A percentile compares a stretch with the other conserved stretches of the same genome.
Conservation (phyloP, 2,888 invertebrate species). For the Philonicus albiceps region DNA sequence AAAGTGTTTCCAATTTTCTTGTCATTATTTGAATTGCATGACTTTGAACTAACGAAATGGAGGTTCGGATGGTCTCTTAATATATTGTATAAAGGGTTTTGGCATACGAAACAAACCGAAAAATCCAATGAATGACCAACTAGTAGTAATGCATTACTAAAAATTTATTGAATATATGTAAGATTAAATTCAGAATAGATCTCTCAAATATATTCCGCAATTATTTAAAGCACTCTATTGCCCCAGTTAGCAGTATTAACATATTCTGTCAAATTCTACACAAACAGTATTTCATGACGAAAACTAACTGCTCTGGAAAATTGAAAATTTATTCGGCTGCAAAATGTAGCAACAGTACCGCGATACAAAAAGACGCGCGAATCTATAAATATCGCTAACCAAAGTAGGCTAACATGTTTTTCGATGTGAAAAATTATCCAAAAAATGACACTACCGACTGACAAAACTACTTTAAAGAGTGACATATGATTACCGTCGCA, state of each 20-base stretch:
- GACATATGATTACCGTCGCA: constrained; percentile 20
- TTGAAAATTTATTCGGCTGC: not conserved
- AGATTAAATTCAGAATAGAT: no score
- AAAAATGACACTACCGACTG: constrained; percentile 5
- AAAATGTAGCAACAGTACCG: not conserved
- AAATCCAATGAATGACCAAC: no score
- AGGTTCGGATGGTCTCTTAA: not conserved
- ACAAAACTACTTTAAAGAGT: constrained; percentile 18
- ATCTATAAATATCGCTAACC: not conserved
- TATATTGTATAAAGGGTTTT: not conserved
- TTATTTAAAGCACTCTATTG: no score
- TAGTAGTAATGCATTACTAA: no score
- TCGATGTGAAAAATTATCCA: not conserved
- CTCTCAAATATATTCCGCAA: no score
- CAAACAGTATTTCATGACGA: not conserved
- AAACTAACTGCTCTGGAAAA: not conserved
- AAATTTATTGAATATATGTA: no score
- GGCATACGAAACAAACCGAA: not conserved
- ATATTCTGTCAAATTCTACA: not conserved
- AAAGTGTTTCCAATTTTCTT: not conserved
- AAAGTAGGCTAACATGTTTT: not conserved
- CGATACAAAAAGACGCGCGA: not conserved
- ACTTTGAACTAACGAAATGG: not conserved
- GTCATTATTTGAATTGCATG: not conserved
- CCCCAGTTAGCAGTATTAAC: no score